Conservation (phyloP, 2,797 vertebrate genomes). For the Chiloscyllium punctatum region DNA sequence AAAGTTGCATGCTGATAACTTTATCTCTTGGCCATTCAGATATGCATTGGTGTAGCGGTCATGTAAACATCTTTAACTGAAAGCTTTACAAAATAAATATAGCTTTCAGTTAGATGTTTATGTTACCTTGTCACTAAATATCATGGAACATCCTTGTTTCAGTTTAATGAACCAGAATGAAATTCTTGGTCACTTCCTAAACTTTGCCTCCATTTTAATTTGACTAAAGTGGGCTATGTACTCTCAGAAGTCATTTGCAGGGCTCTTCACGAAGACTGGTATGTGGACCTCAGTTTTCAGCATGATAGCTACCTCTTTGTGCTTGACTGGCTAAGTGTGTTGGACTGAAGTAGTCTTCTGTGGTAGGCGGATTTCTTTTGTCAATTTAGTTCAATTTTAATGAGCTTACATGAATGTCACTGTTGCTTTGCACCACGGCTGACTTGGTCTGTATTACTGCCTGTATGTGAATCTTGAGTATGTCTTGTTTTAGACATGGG, state of each 20-base stretch:
- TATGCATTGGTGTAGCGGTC: conserved; percentile 24
- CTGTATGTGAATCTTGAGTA: neutral
- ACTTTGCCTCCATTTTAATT: neutral
- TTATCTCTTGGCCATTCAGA: neutral
- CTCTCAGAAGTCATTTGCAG: neutral
- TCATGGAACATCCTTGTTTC: conserved; percentile 25
- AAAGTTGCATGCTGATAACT: neutral
- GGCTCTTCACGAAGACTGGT: neutral
- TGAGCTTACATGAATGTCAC: neutral
- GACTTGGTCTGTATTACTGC: neutral
- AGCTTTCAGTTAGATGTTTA: conserved; percentile 40
- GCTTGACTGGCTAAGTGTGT: neutral
- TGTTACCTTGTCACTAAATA: conserved; percentile 37
- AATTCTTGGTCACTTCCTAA: neutral
- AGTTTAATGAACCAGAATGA: neutral
- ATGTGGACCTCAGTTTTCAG: neutral
- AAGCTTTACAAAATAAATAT: conserved; percentile 26
- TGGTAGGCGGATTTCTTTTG: neutral
- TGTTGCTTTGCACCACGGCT: neutral
- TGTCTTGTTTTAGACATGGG: neutral
- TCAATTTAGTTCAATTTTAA: neutral
- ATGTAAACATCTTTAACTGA: conserved; percentile 40
- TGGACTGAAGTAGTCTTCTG: neutral
- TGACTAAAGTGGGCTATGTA: neutral
- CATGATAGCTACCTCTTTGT: conserved; percentile 50